Conservation (phyloP, 2,113 vertebrate species). For the Notothenia coriiceps region DNA sequence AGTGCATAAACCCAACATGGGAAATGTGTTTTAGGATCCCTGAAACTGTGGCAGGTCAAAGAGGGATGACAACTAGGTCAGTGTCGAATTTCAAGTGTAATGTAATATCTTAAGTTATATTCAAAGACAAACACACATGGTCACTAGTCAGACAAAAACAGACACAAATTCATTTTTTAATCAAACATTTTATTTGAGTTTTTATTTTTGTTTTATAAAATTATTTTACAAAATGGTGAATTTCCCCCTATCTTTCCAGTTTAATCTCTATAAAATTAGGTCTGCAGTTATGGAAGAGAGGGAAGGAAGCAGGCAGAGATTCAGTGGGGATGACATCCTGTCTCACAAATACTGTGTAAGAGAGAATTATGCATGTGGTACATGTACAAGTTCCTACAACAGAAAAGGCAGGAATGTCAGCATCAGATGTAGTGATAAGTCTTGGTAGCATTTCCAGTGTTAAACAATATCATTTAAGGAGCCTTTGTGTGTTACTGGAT, state of each 20-base stretch:
- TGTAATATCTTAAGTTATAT: not conserved
- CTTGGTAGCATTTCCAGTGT: slow-evolving; percentile 59
- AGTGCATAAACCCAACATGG: slow-evolving; percentile 11
- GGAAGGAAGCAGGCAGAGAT: slow-evolving; percentile 66
- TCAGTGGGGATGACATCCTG: slow-evolving; percentile 38
- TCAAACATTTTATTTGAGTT: slow-evolving; percentile 73
- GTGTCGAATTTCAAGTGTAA: not conserved
- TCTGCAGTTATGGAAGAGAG: slow-evolving; percentile 55
- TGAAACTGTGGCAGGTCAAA: slow-evolving; percentile 21
- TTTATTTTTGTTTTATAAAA: slow-evolving; percentile 71
- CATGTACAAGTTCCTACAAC: slow-evolving; percentile 30
- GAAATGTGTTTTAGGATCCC: slow-evolving; percentile 37
- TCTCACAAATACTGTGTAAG: slow-evolving; percentile 56
- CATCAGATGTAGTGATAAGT: slow-evolving; percentile 43
- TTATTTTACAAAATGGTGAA: slow-evolving; percentile 71
- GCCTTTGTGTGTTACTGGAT: slow-evolving; percentile 36
- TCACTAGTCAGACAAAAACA: not conserved
- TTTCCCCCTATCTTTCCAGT: slow-evolving; percentile 56
- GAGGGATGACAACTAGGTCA: not conserved
- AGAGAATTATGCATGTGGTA: slow-evolving; percentile 22
- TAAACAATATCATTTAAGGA: slow-evolving; percentile 40
- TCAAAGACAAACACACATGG: not conserved
- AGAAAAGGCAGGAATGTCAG: slow-evolving; percentile 70
- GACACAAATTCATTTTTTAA: slow-evolving; percentile 35
- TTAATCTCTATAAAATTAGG: slow-evolving; percentile 67